Base-by-base conservation (phyloP, 2,888 invertebrate species). In the Netelia fuscicornis region DNA sequence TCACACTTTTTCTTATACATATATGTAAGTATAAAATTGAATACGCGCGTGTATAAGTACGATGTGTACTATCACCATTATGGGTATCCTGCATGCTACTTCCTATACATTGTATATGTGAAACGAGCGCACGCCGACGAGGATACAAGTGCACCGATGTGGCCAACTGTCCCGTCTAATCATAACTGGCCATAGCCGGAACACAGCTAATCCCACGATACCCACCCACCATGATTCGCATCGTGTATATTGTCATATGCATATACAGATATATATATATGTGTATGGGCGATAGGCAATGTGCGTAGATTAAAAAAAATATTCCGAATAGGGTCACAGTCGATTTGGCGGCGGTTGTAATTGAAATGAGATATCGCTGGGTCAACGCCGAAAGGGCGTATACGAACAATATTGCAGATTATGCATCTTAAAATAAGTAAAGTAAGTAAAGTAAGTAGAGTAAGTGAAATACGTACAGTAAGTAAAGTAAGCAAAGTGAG, bases 141-240 rank as follows among this genome's bases (percentile, higher is more conserved):
- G 77, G 74, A 79, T 83, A 85, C 87, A 87, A 88, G 89, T 88
- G 88, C 88, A 86, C 80, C 85, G 86, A 82, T 84, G 87, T 88
- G 90, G 89, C 93, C 93, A 93, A 93, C 93, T 93, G 93, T 93
- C 93, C 91, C 89, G 88, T 93, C 91, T 92, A 92, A 93, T 93
- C 93, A 92, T 93, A 91, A 92, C 91, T 90, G 89, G 90, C 90
- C 90, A 87, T 20, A 54, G 87, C 78, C 11, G 60, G 80, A 79
- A 71, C 80, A 70, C 79, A 89, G 91, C 92, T 90, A 91, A 92
- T 92, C 92, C 89, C 87, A 87, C 89, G 84, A 83, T 81, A 62
- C 65, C 37, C 72, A 70, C 62, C 64, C 81, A 62, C 81, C 65
- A 52, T 77, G 58, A 58, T 68, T 77, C 68, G 37, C 58, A 58